Evolutionary conservation across 2,797 vertebrate species (phyloP).

Genomic region (Manis pentadactyla): DNA sequence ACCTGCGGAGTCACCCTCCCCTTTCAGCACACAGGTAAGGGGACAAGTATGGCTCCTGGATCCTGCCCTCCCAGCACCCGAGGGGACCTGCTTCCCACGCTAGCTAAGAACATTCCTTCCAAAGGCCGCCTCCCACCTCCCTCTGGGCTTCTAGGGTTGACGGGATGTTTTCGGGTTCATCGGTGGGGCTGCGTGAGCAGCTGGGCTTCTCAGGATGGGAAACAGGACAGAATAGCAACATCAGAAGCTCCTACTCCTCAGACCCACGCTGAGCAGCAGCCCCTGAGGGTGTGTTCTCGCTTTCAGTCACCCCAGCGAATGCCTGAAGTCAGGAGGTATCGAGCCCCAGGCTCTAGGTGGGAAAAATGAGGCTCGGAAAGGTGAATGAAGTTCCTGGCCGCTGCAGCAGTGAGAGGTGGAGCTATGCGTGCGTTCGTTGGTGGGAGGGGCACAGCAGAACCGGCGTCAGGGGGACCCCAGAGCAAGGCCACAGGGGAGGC

Average conservation of each 20-base stretch:
- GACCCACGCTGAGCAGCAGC: background rate
- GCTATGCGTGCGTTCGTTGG: accelerated
- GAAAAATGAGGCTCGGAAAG: background rate
- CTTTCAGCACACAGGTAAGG: background rate
- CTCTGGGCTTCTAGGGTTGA: background rate
- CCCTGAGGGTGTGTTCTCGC: accelerated
- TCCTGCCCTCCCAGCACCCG: background rate
- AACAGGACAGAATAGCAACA: background rate
- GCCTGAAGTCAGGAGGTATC: accelerated
- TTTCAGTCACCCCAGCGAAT: accelerated
- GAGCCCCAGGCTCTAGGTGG: background rate
- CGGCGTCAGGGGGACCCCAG: too few relatives aligned
- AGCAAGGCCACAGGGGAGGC: accelerated
- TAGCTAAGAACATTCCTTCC: background rate
- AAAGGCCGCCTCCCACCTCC: background rate
- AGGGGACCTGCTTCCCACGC: background rate
- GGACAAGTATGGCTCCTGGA: background rate
- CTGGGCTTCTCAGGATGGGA: background rate
- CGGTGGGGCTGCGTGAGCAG: background rate
- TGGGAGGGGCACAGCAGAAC: accelerated
- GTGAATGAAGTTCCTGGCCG: background rate
- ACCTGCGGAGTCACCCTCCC: background rate
- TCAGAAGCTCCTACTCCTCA: accelerated
- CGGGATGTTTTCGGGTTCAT: background rate
- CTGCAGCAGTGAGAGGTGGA: background rate